Conservation (phyloP, 2,888 invertebrate genomes). For the Lacanobia oleracea region DNA sequence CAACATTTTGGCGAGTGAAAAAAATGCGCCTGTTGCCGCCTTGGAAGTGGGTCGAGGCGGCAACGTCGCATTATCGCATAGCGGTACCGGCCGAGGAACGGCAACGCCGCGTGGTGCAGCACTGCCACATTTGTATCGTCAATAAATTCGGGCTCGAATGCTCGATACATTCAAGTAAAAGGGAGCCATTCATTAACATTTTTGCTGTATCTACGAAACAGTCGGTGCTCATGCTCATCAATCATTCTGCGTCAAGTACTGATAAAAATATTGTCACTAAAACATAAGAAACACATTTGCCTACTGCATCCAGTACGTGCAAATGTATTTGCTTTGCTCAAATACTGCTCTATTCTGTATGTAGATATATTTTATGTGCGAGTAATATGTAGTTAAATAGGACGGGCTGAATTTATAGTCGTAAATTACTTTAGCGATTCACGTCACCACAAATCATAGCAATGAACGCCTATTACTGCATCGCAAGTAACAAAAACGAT, state of each 20-base stretch:
- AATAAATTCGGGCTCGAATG: conserved; percentile 51
- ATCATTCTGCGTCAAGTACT: conserved; percentile 8
- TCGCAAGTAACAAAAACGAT: conserved; percentile 29
- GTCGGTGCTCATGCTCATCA: conserved; percentile 5
- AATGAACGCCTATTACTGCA: conserved; percentile 52
- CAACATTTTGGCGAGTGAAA: conserved; percentile 80
- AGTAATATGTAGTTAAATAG: conserved; percentile 24
- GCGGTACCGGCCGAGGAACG: conserved; percentile 75
- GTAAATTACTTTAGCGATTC: conserved; percentile 49
- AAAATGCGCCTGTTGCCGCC: conserved; percentile 78
- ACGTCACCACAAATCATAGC: conserved; percentile 57
- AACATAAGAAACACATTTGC: not conserved
- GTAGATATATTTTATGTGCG: conserved; percentile 29
- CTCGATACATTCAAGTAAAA: conserved; percentile 39
- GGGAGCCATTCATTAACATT: conserved; percentile 41
- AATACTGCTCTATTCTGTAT: too few relatives aligned
- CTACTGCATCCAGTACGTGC: too few relatives aligned
- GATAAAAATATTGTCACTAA: conserved; percentile 15
- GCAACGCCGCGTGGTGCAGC: conserved; percentile 73
- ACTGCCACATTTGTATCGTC: conserved; percentile 50
- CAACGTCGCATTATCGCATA: conserved; percentile 86
- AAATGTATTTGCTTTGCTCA: not conserved
- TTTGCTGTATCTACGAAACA: conserved; percentile 28
- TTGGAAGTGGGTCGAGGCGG: conserved; percentile 81
- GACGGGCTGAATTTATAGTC: conserved; percentile 21